phyloP scores from a whole-genome alignment of 2,888 invertebrate species.

The Carpatolechia fugitivella region DNA sequence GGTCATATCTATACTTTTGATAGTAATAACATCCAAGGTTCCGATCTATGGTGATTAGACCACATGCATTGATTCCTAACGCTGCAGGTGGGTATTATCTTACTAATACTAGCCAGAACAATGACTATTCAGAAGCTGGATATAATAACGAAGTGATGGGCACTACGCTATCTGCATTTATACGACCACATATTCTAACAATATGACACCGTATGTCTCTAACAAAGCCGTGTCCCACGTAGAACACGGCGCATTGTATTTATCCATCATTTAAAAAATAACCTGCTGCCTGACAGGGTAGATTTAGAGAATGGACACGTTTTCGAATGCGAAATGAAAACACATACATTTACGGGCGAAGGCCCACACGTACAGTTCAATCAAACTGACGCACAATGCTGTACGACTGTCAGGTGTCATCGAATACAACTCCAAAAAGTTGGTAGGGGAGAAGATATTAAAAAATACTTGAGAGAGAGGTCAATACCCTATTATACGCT shows the following conservation, averaged over 20 bases:
- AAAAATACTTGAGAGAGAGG: slow-evolving; percentile 14
- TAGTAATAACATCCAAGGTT: too few species aligned
- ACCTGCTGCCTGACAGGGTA: too few species aligned
- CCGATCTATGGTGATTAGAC: not conserved
- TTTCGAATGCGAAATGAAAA: too few species aligned
- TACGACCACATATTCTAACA: not conserved
- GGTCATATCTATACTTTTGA: too few species aligned
- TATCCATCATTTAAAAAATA: too few species aligned
- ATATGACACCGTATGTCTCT: not conserved
- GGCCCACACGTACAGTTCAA: slow-evolving; percentile 1
- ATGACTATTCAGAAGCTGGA: not conserved
- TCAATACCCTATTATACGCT: slow-evolving; percentile 15
- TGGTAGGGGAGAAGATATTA: slow-evolving; percentile 15
- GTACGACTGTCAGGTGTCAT: not conserved
- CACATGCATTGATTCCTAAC: slow-evolving; percentile 8
- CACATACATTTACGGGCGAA: too few species aligned
- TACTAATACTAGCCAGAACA: not conserved
- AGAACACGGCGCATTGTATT: not conserved
- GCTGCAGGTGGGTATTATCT: slow-evolving; percentile 4
- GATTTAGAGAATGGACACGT: too few species aligned
- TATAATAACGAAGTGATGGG: slow-evolving; percentile 3
- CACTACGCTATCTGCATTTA: slow-evolving; percentile 5
- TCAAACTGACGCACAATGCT: slow-evolving; percentile 6
- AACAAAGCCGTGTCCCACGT: not conserved
- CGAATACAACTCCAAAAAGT: slow-evolving; percentile 14